These are phyloP conservation scores for Arrhopalites spinosus DNA, from an alignment of 2,888 invertebrate genomes.

Conservation along the genomic window DNA sequence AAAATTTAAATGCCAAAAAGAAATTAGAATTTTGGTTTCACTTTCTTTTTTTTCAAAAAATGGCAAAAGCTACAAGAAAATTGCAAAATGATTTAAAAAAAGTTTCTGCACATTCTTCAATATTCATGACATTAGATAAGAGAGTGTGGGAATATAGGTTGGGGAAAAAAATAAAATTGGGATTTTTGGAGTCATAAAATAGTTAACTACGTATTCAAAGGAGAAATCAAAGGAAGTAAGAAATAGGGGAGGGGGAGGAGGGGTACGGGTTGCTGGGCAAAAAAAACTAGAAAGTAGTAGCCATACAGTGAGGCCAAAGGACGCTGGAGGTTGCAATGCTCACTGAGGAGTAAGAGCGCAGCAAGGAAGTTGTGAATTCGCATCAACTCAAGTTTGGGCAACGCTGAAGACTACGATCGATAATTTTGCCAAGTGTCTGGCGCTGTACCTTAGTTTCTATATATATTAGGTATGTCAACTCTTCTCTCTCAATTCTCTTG, in stretches of 20 bases:
- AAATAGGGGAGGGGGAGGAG: background rate
- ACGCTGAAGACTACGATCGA: background rate
- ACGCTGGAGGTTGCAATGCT: background rate
- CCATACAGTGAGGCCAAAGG: background rate
- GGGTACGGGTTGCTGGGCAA: no score
- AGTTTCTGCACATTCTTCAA: no score
- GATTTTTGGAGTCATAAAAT: no score
- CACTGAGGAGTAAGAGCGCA: background rate
- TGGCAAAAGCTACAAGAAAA: no score
- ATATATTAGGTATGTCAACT: background rate
- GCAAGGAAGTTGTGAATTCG: background rate
- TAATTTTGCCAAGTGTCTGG: slow-evolving; percentile 11
- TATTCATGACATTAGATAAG: no score
- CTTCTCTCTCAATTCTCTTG: background rate
- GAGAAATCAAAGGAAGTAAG: background rate
- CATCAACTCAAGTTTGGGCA: slow-evolving; percentile 4
- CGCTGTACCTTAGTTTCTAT: background rate
- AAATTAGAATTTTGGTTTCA: no score
- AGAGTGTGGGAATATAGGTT: no score
- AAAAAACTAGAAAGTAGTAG: background rate
- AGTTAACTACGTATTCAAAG: no score
- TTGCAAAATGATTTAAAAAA: no score
- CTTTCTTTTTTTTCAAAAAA: no score
- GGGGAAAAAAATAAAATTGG: no score
- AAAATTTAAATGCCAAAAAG: no score